Evolutionary conservation across 1,140 invertebrate species (phyloP).

Genomic region (Phenacoccus solenopsis): DNA sequence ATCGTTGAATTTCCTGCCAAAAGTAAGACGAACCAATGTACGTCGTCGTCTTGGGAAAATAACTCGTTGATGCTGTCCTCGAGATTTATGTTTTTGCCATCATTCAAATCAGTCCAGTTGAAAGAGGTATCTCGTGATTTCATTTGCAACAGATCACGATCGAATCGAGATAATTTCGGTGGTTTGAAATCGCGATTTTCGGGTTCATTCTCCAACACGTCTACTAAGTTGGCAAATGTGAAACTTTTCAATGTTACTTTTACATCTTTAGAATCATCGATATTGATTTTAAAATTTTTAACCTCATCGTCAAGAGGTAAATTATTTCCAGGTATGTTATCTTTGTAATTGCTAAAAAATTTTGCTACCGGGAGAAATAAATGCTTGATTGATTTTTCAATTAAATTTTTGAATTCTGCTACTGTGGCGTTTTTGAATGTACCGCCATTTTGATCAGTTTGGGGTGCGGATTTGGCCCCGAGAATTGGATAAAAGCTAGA

Average conservation of each 20-base stretch:
- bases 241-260: not conserved
- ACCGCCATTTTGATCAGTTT: not conserved
- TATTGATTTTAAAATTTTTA: not conserved
- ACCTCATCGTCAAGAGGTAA: not conserved
- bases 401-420: not conserved
- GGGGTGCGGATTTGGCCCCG: not conserved
- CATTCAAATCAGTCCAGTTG: not conserved
- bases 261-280: not conserved
- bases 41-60: not conserved
- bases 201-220: not conserved
- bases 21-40: slow-evolving; percentile 18
- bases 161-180: not conserved
- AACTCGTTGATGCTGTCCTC: not conserved
- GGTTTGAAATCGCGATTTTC: not conserved
- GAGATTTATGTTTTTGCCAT: not conserved
- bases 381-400: not conserved
- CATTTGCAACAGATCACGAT: not conserved
- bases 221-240: not conserved
- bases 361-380: not conserved
- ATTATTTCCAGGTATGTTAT: not conserved
- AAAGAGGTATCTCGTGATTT: not conserved
- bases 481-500: not conserved
- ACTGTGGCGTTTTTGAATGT: not conserved
- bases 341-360: not conserved
- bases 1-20: slow-evolving; percentile 31